Conservation (phyloP, 2,113 vertebrate species). For the Alectura lathami region DNA sequence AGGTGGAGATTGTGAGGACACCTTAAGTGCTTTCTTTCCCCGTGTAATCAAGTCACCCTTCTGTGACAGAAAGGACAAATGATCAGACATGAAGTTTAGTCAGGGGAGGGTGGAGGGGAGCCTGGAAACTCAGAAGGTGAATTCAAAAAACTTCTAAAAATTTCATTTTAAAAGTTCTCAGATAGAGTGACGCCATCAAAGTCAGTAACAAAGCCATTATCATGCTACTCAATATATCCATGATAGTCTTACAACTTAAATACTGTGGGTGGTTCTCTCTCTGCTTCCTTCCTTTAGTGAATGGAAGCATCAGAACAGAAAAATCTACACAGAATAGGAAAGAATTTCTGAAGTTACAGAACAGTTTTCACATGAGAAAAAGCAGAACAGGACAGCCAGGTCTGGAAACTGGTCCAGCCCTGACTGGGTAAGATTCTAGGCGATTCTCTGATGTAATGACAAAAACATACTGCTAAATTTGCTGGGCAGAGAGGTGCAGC, state of each 20-base stretch:
- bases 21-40: not conserved
- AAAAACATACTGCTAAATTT: not conserved
- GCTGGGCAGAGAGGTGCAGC: not conserved
- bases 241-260: not conserved
- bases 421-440: not conserved
- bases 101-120: no score
- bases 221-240: not conserved
- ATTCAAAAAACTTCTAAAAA: not conserved
- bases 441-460: not conserved
- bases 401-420: not conserved
- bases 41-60: not conserved
- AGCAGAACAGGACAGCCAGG: not conserved
- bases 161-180: not conserved
- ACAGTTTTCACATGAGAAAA: not conserved
- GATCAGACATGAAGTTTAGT: not conserved
- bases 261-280: not conserved
- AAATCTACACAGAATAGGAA: not conserved
- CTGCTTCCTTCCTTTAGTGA: not conserved
- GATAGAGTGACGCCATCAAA: not conserved
- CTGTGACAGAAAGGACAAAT: not conserved
- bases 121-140: not conserved
- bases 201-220: not conserved
- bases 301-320: not conserved
- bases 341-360: not conserved
- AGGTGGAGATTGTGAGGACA: not conserved